Base-by-base conservation (phyloP, 2,888 invertebrate genomes). In the Dendrolimus houi region DNA sequence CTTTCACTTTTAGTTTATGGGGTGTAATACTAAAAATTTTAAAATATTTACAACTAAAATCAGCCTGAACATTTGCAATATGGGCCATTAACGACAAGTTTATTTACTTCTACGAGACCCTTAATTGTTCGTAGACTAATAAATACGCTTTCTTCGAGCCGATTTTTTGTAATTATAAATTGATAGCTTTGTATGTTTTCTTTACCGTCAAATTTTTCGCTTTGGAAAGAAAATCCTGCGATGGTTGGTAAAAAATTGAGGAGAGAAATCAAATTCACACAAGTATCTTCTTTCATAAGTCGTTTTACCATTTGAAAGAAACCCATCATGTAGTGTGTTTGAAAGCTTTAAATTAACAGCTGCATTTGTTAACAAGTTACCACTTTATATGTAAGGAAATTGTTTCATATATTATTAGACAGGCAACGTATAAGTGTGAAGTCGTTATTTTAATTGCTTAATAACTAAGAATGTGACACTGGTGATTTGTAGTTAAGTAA, bases 161-260 rank as follows among this genome's bases (percentile, higher is more conserved):
- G 29, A 29, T 29, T 29, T 17, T 29, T 29, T 6, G 29, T 29
- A 29, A 29, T 29, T 29, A 6, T 29, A 29, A 29, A 29, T 29
- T 29, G 29, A 29, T 29, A 29, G 6, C 6, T 29, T 6, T 29
- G 29, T 6, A 29, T 29, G 29, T 29, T 29, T 29, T 29, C 29
- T 60, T 54, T 62, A 73, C 72, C 65, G 29, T 57, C 64, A 40
- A 67, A 55, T 53, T 63, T 64, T 29, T 62, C 60, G 52, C 58
- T 65, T 17, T 60, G 13, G 12, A 74, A 14, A 29, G 71, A 66
- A 59, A 68, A 74, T 9, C 75, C 74, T 14, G 58, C 66, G 42
- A 74, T 41, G 8, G 58, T 63, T 10, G 76, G 74, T 9, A 71
- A 55, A 41, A 71, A 64, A 55, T 72, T 64, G 1, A 75, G 67